These are phyloP conservation scores for Psittacula echo DNA, from an alignment of 2,797 vertebrate genomes.

Conservation along the genomic window DNA sequence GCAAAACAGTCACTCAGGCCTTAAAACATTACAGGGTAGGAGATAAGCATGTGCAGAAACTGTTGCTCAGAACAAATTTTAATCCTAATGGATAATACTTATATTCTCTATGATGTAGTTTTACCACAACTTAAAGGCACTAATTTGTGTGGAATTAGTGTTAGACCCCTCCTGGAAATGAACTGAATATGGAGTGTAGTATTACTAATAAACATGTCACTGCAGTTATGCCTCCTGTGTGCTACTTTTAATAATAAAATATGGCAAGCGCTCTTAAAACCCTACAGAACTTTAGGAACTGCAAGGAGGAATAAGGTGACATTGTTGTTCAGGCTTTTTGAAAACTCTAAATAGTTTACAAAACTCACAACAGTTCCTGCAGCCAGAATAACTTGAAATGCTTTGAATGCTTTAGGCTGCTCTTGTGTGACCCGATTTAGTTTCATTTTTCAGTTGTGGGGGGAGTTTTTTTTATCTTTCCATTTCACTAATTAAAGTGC, in stretches of 20 bases:
- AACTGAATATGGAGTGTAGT: background rate
- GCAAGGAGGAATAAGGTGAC: background rate
- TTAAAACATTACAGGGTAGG: background rate
- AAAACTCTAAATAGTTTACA: background rate
- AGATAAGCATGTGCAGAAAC: background rate
- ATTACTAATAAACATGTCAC: background rate
- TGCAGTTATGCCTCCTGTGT: background rate
- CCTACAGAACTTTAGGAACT: background rate
- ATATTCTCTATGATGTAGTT: background rate
- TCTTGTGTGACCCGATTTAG: constrained; percentile 38
- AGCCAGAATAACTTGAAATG: background rate
- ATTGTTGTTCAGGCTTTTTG: background rate
- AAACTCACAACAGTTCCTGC: constrained; percentile 5
- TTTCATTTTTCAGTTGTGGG: constrained; percentile 32
- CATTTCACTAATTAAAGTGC: constrained; percentile 54
- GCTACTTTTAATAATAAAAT: background rate
- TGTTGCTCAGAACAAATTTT: background rate
- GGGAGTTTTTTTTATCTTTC: constrained; percentile 2
- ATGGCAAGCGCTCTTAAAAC: background rate
- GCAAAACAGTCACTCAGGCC: background rate
- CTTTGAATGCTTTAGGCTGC: constrained; percentile 36
- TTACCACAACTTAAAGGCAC: background rate
- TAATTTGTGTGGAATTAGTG: background rate
- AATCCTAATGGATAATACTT: background rate
- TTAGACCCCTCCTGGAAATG: background rate